A percentile compares a stretch with the other conserved stretches of the same genome.
Evolutionary conservation across 2,113 vertebrate species (phyloP).

Genomic region (Gymnogyps californianus): DNA sequence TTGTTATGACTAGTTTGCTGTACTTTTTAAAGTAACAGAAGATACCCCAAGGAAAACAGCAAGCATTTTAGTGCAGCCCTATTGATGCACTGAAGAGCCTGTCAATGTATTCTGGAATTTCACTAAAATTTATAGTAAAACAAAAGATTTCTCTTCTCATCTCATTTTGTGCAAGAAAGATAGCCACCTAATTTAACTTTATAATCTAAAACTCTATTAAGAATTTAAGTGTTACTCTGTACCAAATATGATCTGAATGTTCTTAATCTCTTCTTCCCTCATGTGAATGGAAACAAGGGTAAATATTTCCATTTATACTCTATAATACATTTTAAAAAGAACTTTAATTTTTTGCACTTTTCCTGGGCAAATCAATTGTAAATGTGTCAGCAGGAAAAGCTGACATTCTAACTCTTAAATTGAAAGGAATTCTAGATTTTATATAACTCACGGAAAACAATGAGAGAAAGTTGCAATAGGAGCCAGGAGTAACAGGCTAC

Average conservation of each 20-base stretch:
- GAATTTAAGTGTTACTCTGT: not conserved
- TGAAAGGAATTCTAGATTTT: not conserved
- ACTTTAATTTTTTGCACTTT: not conserved
- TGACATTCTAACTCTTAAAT: not conserved
- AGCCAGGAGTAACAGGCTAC: not conserved
- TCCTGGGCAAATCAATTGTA: not conserved
- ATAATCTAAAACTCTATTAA: not conserved
- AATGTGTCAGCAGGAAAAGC: not conserved
- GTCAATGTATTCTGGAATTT: not conserved
- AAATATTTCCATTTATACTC: not conserved
- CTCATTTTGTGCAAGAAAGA: not conserved
- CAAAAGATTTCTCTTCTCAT: not conserved
- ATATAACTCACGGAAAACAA: not conserved
- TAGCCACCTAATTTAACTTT: not conserved
- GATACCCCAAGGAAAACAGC: constrained; percentile 33
- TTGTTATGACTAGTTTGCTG: constrained; percentile 16
- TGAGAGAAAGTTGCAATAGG: not conserved
- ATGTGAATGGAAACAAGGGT: not conserved
- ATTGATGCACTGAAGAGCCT: not conserved
- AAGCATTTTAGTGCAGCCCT: constrained; percentile 21
- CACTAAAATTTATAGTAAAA: constrained; percentile 22
- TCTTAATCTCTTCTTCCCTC: not conserved
- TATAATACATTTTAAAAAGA: not conserved
- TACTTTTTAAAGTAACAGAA: constrained; percentile 34
- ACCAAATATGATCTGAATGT: not conserved